Evolutionary conservation across 2,113 vertebrate species (phyloP).

Genomic region (Cyphomyrus plagiostoma): DNA sequence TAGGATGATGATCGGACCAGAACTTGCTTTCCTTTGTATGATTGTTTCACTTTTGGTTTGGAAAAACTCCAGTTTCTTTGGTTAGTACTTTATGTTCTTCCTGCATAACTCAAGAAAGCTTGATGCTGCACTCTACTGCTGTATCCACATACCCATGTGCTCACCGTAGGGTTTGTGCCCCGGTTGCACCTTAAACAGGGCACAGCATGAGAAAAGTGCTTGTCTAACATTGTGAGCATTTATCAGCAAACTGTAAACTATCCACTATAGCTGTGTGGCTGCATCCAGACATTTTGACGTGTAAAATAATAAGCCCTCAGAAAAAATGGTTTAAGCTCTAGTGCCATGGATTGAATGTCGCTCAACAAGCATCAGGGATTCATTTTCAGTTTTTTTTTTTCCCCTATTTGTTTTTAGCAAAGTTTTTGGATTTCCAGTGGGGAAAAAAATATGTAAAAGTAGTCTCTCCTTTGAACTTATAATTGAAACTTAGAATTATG

Average conservation of each 20-base stretch:
- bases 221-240: background rate
- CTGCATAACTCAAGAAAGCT: background rate
- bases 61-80: background rate
- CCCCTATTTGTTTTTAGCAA: background rate
- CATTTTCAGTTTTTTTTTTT: background rate
- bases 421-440: background rate
- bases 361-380: background rate
- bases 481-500: background rate
- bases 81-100: background rate
- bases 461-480: background rate
- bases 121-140: background rate
- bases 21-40: background rate
- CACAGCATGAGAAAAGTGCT: background rate
- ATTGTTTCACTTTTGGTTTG: background rate
- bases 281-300: background rate
- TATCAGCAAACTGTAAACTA: background rate
- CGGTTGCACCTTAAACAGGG: background rate
- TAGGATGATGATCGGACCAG: background rate
- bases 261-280: background rate
- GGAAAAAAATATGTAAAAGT: background rate
- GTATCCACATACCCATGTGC: background rate
- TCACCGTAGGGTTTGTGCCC: background rate
- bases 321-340: background rate
- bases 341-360: background rate
- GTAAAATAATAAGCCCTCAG: background rate